Evolutionary conservation across 2,888 invertebrate species (phyloP), one percentile per base, ranked within the genome.

Genomic region (Lepidonotus clava): DNA sequence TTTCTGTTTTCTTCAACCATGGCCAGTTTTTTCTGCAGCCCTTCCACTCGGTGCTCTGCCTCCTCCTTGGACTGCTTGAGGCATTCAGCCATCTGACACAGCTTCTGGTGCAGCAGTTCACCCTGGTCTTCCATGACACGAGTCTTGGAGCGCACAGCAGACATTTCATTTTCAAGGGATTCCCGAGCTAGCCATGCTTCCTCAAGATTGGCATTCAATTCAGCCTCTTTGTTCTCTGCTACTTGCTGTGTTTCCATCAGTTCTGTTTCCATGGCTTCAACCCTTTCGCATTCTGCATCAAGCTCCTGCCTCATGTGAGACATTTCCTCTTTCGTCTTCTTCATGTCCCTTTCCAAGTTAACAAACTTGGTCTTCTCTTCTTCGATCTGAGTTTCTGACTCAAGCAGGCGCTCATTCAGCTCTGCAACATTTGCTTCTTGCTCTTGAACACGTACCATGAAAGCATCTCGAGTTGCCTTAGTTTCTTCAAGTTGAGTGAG

Each of bases 171-270:
- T 18, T 71, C 21, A 71, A 71, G 36, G 0, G 71, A 71, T 34
- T 71, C 71, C 11, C n/a, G 18, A 0, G 38, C 71, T 0, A 6
- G 71, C 8, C 71, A 71, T 18, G 71, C 36, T 38, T 36, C 36
- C 18, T 71, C 71, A 36, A 71, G n/a, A 18, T 71, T 71, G 1
- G 21, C 5, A 2, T 71, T 11, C 36, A 71, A 18, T 8, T 85
- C 85, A n/a, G 38, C 21, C 28, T 85, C 41, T 40, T 24, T 36
- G 4, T 24, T 6, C 36, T 56, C 85, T n/a, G 34, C 36, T 0
- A 11, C 14, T 56, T 85, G 46, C 36, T 85, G 61, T 4, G 71
- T 66, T 38, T 67, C 85, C 71, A 61, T 85, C 41, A 85, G 71
- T 40, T 71, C 66, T n/a, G 34, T 28, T 24, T 67, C 85, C 40